Base-by-base conservation (phyloP, 2,113 vertebrate genomes). In the Cygnus atratus region DNA sequence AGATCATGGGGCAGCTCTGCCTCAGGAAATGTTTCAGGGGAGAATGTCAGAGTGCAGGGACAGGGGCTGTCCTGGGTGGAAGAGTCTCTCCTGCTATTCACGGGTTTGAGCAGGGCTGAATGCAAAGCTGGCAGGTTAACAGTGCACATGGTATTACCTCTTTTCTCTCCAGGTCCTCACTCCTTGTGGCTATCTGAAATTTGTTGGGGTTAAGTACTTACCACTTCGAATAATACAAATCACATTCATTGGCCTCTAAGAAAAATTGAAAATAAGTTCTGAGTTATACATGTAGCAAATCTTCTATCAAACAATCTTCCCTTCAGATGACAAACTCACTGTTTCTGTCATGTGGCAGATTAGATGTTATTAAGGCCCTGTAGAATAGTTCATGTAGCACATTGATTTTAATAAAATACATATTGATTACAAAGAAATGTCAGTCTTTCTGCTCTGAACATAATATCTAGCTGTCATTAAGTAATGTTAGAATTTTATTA, bases 361-460 rank as follows among this genome's bases (percentile, higher is more conserved):
- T 96, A 95, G 71, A 91, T 35, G 95, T 96, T 97, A 96, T 96
- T 97, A 96, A 97, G 81, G 62, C 66, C 97, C 28, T 62, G 76
- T 97, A 94, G 92, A 93, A 85, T 87, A 95, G 68, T 90, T 57
- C 74, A 58, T 90, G 93, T 70, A 96, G 33, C 13, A 84, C 92
- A 98, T 97, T 96, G 97, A 98, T 98, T 98, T 98, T 97, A 97
- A 98, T 98, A 97, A 98, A 97, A 97, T 97, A 95, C 70, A 78
- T 97, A 97, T 98, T 82, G 97, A 98, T 97, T 97, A 96, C 87
- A 86, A 68, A 82, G 95, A 97, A 97, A 97, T 95, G 93, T 96
- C 97, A 98, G 76, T 96, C 70, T 97, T 97, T 97, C 84, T 97
- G 68, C 91, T 94, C 66, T 79, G 92, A 96, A 97, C 63, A 95